phyloP scores from a whole-genome alignment of 2,888 invertebrate genomes.

The Synergus umbraculus region DNA sequence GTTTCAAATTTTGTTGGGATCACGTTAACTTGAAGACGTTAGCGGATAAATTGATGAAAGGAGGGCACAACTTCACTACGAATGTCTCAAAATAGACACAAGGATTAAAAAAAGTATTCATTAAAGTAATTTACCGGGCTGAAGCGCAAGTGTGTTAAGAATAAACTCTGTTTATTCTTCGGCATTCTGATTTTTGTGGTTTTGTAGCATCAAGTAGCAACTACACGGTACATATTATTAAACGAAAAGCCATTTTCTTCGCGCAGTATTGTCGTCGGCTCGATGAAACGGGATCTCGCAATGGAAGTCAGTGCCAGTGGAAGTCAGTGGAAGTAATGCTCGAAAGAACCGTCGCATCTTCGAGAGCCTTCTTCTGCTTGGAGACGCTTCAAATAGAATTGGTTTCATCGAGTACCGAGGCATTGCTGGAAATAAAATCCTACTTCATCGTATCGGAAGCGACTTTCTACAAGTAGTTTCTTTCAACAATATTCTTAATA shows the following conservation, averaged over 20 bases:
- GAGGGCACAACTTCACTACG: too few relatives aligned
- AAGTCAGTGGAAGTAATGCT: constrained; percentile 43
- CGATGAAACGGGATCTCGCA: constrained; percentile 41
- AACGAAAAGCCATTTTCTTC: constrained; percentile 46
- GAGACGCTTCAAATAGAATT: constrained; percentile 56
- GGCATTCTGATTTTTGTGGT: not conserved
- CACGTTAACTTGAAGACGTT: too few relatives aligned
- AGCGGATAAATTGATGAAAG: too few relatives aligned
- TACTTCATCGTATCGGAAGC: constrained; percentile 48
- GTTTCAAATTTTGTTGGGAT: too few relatives aligned
- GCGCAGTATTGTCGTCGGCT: constrained; percentile 44
- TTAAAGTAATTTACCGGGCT: not conserved
- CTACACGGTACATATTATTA: not conserved
- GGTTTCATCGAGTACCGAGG: constrained; percentile 50
- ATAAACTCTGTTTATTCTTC: not conserved
- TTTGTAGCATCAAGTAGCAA: not conserved
- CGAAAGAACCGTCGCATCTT: constrained; percentile 40
- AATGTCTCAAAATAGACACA: not conserved
- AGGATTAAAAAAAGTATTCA: not conserved
- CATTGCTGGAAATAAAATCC: constrained; percentile 49
- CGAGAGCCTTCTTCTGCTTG: constrained; percentile 44
- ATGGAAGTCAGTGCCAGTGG: constrained; percentile 34
- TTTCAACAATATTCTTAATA: constrained; percentile 10
- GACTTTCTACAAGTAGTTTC: constrained; percentile 33
- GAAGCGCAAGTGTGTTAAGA: not conserved